Base-by-base conservation (phyloP, 2,888 invertebrate species). In the Linhomoeus sp. region DNA sequence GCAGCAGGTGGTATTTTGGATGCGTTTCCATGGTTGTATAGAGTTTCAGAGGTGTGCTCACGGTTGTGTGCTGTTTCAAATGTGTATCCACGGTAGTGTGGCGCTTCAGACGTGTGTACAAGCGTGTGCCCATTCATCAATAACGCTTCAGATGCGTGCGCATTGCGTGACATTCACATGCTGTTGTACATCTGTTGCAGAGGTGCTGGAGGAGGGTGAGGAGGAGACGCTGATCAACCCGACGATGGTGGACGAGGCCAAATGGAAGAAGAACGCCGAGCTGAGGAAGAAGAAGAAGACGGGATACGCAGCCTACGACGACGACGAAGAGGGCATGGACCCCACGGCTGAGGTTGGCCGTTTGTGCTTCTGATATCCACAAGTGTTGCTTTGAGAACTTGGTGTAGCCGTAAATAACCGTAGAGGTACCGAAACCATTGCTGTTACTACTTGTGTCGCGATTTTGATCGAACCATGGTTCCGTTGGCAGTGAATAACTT, bases 141-240 rank as follows among this genome's bases (percentile, higher is more conserved):
- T n/a, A n/a, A n/a, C n/a, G n/a, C n/a, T n/a, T n/a, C n/a, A n/a
- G n/a, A n/a, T n/a, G n/a, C n/a, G n/a, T n/a, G n/a, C n/a, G n/a
- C n/a, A n/a, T n/a, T n/a, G n/a, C n/a, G n/a, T n/a, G n/a, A n/a
- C n/a, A n/a, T n/a, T n/a, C n/a, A n/a, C n/a, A n/a, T n/a, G n/a
- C n/a, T n/a, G n/a, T n/a, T n/a, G n/a, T n/a, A n/a, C n/a, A n/a
- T n/a, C n/a, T n/a, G n/a, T 45, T 57, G 22, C 45, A 70, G 70
- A 66, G 41, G 80, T 94, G 39, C 70, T 94, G 48, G 84, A 85
- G 50, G 81, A 83, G 14, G 78, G 78, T 26, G 76, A 73, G 3
- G 81, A 77, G 49, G 94, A 94, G 65, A 79, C 84, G 22, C 74
- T 97, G 45, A 77, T 92, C 49, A 97, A 72, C 57, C 67, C 70